These are phyloP conservation scores for Notolepis coatsorum DNA, from an alignment of 2,797 vertebrate species.

Conservation along the genomic window DNA sequence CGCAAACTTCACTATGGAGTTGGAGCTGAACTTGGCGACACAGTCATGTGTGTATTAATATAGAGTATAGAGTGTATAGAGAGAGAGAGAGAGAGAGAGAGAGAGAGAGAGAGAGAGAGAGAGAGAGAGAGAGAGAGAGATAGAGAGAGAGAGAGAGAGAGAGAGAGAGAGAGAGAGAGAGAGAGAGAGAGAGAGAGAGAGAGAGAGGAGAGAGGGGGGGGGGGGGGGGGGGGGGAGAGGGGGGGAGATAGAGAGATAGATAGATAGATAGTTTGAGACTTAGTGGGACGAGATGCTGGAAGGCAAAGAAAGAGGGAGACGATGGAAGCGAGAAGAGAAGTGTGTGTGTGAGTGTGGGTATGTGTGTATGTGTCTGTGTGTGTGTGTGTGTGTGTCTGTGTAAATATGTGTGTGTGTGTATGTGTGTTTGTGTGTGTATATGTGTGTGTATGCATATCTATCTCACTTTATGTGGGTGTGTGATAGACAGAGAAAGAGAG, in stretches of 20 bases:
- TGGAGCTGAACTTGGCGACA: too few relatives aligned
- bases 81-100: conserved; percentile 26
- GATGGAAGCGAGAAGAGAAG: too few relatives aligned
- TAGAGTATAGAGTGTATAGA: background rate
- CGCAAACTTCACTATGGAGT: too few relatives aligned
- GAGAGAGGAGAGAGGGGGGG: conserved; percentile 35
- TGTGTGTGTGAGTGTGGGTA: conserved; percentile 59
- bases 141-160: background rate
- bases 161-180: background rate
- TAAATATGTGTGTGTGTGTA: too few relatives aligned
- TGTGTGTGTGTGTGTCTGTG: background rate
- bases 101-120: conserved; percentile 29
- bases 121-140: conserved; percentile 35
- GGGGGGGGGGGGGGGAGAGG: background rate
- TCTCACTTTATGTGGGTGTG: too few relatives aligned
- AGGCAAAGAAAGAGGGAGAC: background rate
- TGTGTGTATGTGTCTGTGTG: background rate
- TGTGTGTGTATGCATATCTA: too few relatives aligned
- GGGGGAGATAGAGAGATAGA: conserved; percentile 51
- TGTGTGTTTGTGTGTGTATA: too few relatives aligned
- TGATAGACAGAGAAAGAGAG: conserved; percentile 27
- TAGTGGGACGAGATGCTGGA: background rate
- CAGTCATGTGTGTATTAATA: background rate
- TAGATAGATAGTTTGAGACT: conserved; percentile 52
- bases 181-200: conserved; percentile 32